These are phyloP conservation scores for Cryptocephalus moraei DNA, from an alignment of 2,888 invertebrate species.

Conservation along the genomic window DNA sequence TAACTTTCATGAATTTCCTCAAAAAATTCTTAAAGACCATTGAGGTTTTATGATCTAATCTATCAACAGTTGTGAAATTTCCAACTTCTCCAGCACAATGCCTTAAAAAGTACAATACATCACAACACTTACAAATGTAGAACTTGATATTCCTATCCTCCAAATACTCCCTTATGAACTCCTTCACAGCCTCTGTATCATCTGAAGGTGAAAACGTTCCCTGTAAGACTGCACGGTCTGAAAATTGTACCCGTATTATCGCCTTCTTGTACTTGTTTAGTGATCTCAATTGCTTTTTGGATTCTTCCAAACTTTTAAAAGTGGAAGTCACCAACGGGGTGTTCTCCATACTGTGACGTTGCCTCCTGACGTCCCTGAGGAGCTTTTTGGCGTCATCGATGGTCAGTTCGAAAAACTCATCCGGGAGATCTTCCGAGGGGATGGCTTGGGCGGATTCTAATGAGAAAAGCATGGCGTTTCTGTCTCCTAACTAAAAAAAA, in stretches of 20 bases:
- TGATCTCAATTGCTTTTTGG: slow-evolving; percentile 45
- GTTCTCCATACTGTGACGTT: slow-evolving; percentile 54
- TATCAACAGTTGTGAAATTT: background rate
- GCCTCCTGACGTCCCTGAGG: slow-evolving; percentile 61
- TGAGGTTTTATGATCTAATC: background rate
- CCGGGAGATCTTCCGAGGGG: slow-evolving; percentile 63
- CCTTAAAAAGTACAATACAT: background rate
- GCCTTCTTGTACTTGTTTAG: slow-evolving; percentile 62
- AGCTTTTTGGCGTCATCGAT: slow-evolving; percentile 70
- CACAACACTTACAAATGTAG: slow-evolving; percentile 61
- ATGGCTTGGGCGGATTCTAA: slow-evolving; percentile 49
- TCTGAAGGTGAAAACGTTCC: slow-evolving; percentile 73
- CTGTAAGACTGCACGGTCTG: slow-evolving; percentile 76
- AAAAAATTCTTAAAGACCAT: no score
- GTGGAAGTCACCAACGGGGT: slow-evolving; percentile 61
- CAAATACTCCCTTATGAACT: slow-evolving; percentile 66
- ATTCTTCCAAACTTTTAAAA: slow-evolving; percentile 49
- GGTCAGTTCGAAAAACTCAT: slow-evolving; percentile 82
- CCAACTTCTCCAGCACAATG: background rate
- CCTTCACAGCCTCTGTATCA: slow-evolving; percentile 56
- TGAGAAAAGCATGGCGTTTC: slow-evolving; percentile 66
- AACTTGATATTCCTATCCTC: slow-evolving; percentile 55
- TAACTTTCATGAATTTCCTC: no score
- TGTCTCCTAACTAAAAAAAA: slow-evolving; percentile 58
- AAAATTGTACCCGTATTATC: slow-evolving; percentile 78